These are phyloP conservation scores for Hydropotes inermis DNA, from an alignment of 2,113 vertebrate genomes.

Conservation along the genomic window DNA sequence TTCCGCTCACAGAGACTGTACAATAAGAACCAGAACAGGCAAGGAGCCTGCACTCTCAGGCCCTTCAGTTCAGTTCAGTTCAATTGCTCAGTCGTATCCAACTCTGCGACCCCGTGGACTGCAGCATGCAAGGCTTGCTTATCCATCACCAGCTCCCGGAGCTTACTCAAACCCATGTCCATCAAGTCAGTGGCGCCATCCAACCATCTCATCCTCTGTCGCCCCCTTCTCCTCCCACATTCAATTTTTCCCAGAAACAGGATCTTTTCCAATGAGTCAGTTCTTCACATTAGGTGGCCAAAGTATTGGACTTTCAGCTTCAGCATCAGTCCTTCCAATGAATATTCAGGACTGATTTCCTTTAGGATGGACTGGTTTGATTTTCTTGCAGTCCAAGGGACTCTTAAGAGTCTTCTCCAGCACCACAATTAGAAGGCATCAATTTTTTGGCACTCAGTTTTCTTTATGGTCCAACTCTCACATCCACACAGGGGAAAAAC, in stretches of 20 bases:
- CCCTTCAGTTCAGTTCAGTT: not conserved
- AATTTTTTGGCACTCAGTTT: not conserved
- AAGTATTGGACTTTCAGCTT: not conserved
- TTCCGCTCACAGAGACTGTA: not conserved
- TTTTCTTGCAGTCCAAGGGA: not conserved
- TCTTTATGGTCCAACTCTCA: not conserved
- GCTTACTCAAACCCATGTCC: not conserved
- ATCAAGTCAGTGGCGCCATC: not conserved
- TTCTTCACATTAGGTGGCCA: not conserved
- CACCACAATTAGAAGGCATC: not conserved
- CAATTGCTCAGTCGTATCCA: accelerated
- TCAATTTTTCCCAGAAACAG: not conserved
- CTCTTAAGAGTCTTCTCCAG: not conserved
- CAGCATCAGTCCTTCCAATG: not conserved
- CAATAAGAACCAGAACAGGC: not conserved
- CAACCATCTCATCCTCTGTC: not conserved
- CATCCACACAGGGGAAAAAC: not conserved
- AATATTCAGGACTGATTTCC: not conserved
- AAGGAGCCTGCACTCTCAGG: not conserved
- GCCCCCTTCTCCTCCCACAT: not conserved
- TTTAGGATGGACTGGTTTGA: not conserved
- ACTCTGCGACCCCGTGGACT: not conserved
- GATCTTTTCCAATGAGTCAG: not conserved
- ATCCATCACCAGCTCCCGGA: not conserved
- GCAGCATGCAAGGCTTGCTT: not conserved